These are phyloP conservation scores for Protomyctophum bolini DNA, from an alignment of 2,113 vertebrate genomes.

Conservation along the genomic window DNA sequence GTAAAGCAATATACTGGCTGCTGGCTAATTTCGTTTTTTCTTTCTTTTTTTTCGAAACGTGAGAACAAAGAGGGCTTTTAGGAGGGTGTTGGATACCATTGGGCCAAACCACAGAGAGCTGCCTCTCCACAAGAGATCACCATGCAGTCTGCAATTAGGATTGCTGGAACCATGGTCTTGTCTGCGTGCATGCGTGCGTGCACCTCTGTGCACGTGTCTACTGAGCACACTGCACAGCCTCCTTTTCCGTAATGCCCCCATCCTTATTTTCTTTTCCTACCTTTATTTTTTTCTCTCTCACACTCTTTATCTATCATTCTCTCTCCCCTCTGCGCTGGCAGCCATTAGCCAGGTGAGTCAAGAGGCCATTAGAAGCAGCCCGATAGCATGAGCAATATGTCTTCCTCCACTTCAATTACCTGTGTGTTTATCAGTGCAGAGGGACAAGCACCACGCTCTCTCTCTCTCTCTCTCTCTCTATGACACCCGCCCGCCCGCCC, in stretches of 20 bases:
- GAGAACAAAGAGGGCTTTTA: conserved; percentile 72
- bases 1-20: conserved; percentile 59
- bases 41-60: conserved; percentile 55
- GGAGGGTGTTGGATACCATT: conserved; percentile 47
- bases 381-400: conserved; percentile 48
- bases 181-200: background rate
- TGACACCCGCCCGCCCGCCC: too few relatives aligned
- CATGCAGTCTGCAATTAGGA: conserved; percentile 61
- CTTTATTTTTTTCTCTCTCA: background rate
- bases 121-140: conserved; percentile 55
- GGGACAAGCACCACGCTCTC: conserved; percentile 40
- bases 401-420: conserved; percentile 60
- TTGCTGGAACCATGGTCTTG: conserved; percentile 21
- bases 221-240: background rate
- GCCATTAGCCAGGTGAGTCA: conserved; percentile 61
- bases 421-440: conserved; percentile 61
- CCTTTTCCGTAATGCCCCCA: conserved; percentile 17
- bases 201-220: conserved; percentile 4
- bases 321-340: conserved; percentile 10
- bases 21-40: conserved; percentile 2
- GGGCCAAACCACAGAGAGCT: conserved; percentile 58
- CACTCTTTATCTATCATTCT: conserved; percentile 1
- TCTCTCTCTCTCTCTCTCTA: conserved; percentile 29
- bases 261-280: background rate
- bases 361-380: conserved; percentile 54